A percentile compares a stretch with the other conserved stretches of the same genome.
Conservation (phyloP, 2,113 vertebrate species). For the Archilochus colubris region DNA sequence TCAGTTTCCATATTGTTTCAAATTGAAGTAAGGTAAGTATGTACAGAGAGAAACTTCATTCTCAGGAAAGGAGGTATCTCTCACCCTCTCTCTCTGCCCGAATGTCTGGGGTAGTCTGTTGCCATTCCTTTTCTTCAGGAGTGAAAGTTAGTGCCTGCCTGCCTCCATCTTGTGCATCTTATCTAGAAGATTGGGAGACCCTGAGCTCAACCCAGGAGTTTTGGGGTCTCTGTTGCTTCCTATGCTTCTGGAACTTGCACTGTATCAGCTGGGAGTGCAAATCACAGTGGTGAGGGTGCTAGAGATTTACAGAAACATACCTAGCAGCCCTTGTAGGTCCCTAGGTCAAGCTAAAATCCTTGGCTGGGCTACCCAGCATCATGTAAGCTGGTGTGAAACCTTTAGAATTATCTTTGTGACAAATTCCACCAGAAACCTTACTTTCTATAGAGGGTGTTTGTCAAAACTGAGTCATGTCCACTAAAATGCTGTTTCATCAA, state of each 20-base stretch:
- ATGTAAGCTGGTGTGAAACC: not conserved
- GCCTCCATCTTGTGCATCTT: not conserved
- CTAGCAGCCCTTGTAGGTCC: not conserved
- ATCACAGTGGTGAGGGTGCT: not conserved
- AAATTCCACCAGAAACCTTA: not conserved
- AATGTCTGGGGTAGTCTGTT: not conserved
- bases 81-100: not conserved
- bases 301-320: not conserved
- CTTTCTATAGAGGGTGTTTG: not conserved
- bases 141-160: not conserved
- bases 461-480: not conserved
- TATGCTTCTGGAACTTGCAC: not conserved
- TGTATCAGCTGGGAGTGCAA: not conserved
- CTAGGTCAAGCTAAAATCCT: not conserved
- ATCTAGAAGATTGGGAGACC: not conserved
- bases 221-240: not conserved
- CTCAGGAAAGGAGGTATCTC: not conserved
- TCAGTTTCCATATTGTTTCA: not conserved
- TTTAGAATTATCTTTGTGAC: not conserved
- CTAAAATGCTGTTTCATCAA: not conserved
- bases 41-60: not conserved
- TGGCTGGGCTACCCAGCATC: not conserved
- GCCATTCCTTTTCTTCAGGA: not conserved
- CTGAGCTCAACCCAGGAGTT: not conserved
- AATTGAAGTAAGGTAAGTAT: not conserved